These are phyloP conservation scores for Cyaniris semiargus DNA, from an alignment of 2,888 invertebrate genomes.

Conservation along the genomic window DNA sequence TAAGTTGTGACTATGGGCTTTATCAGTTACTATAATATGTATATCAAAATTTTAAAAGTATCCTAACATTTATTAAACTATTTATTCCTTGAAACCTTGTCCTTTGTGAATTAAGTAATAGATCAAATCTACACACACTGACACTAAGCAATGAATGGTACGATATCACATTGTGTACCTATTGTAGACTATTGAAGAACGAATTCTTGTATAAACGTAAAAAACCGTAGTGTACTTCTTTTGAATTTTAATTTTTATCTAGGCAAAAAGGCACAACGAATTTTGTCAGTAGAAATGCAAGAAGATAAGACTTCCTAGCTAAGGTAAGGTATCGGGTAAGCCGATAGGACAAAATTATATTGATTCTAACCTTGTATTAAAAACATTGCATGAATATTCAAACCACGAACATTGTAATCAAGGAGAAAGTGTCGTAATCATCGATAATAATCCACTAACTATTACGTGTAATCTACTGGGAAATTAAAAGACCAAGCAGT, in stretches of 20 bases:
- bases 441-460: not conserved
- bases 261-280: not conserved
- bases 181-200: not conserved
- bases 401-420: constrained; percentile 25
- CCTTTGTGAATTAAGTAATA: not conserved
- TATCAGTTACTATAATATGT: not conserved
- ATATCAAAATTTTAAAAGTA: not conserved
- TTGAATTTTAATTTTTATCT: no score
- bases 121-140: not conserved
- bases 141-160: not conserved
- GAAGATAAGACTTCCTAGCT: not conserved
- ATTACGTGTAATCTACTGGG: not conserved
- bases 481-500: not conserved
- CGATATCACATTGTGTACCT: not conserved
- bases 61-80: not conserved
- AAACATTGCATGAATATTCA: constrained; percentile 29
- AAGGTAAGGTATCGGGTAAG: not conserved
- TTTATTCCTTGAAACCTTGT: not conserved
- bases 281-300: not conserved
- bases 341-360: constrained; percentile 29
- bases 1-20: not conserved
- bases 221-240: not conserved
- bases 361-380: constrained; percentile 9
- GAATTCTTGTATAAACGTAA: not conserved
- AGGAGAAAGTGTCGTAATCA: constrained; percentile 30